Conservation (phyloP, 37 sponge, comb jelly and placozoan species). For the Chondrilla cf. caribensis region DNA sequence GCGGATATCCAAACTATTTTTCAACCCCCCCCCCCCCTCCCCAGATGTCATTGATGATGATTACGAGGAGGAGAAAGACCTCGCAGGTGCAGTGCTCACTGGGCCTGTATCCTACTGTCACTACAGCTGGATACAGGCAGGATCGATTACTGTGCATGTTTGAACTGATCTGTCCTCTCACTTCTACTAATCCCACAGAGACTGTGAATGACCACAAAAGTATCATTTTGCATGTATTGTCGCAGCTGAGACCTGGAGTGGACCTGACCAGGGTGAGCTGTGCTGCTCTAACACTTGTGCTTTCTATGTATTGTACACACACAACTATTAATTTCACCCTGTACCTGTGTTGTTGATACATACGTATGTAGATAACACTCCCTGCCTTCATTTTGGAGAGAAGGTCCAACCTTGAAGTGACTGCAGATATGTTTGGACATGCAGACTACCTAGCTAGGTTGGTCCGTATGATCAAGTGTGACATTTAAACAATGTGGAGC, state of each 20-base stretch:
- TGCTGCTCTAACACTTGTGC: neutral
- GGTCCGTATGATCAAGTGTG: neutral
- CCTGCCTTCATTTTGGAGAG: constrained; percentile 83
- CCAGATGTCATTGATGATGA: constrained; percentile 21
- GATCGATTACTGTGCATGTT: too few species aligned
- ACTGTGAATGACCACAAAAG: constrained; percentile 34
- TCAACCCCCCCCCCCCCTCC: too few species aligned
- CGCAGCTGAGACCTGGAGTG: constrained; percentile 76
- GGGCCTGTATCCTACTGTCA: neutral
- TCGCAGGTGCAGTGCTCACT: neutral
- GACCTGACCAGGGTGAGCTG: constrained; percentile 63
- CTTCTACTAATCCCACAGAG: too few species aligned
- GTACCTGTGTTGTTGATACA: too few species aligned
- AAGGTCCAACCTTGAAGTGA: constrained; percentile 78
- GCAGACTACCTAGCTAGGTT: constrained; percentile 66
- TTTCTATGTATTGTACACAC: neutral
- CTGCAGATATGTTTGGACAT: constrained; percentile 74
- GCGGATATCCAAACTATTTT: too few species aligned
- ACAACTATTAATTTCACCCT: too few species aligned
- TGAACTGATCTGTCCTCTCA: too few species aligned
- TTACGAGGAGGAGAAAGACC: neutral
- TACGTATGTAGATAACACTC: constrained; percentile 36
- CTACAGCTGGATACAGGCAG: neutral
- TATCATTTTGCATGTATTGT: constrained; percentile 68
- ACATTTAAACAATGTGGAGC: too few species aligned